Evolutionary conservation across 1,140 invertebrate genomes (phyloP), one percentile per base, ranked within the genome.

Genomic region (Zaprionus tsacasi): DNA sequence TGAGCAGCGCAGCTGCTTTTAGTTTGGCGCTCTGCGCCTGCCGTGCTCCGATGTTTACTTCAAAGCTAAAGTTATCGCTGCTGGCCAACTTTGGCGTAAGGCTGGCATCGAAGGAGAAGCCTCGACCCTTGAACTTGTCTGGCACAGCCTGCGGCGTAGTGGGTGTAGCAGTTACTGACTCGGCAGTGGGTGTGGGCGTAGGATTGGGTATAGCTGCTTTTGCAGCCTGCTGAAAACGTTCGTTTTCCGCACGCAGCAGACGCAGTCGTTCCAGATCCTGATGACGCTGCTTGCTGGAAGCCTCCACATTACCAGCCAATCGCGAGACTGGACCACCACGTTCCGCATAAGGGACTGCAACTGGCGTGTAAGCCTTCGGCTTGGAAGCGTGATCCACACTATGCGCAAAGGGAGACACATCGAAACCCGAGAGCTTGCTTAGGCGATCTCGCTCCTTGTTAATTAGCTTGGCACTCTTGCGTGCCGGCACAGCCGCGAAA

Each of bases 231-330:
- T 71, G 12, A 35, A 81, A 90, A 5, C 76, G 71, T 50, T 79
- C 90, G 12, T 76, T 78, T 78, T 92, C 91, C 11, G 67, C 91
- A 10, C 78, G 78, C 17, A 96, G 91, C 82, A 94, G 94, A 57
- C 93, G 94, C 10, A 96, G 79, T 76, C 95, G 93, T 63, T 95
- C 94, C 1, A 94, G 75, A 89, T 96, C 95, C 91, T 94, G 95
- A 17, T 93, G 90, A 36, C 93, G 91, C 83, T 95, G 94, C 57
- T 94, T 92, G 36, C 78, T 91, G 1, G 94, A 93, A 35, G 94
- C 93, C 57, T 96, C 95, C n/a, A 96, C 93, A 81, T 93, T 91
- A 7, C 85, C 79, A n/a, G 91, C 91, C 72, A 93, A 93, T 7
- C 89, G 90, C 6, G 88, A 92, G 21, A 85, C 56, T 4, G 86